Evolutionary conservation across 2,797 vertebrate species (phyloP).

Genomic region (Lemur catta): DNA sequence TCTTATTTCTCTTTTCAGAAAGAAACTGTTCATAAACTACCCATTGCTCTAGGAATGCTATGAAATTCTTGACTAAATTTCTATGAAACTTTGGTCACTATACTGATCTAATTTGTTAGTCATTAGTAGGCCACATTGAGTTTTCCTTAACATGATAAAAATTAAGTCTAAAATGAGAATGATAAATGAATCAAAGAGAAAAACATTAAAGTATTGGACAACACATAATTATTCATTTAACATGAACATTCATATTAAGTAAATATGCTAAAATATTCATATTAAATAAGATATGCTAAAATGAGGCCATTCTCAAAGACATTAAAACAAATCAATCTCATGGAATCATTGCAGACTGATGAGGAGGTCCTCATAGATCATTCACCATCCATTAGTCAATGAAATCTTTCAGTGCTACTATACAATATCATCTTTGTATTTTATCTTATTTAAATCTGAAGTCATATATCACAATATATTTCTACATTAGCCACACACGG

Average conservation of each 20-base stretch:
- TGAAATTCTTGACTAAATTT: background rate
- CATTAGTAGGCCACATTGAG: background rate
- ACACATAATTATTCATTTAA: background rate
- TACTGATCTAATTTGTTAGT: background rate
- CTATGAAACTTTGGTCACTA: background rate
- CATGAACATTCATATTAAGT: background rate
- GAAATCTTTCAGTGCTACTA: background rate
- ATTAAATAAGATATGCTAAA: background rate
- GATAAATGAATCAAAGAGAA: background rate
- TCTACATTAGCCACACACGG: background rate
- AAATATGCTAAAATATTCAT: background rate
- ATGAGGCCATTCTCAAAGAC: background rate
- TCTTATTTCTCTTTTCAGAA: conserved; percentile 11
- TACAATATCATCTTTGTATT: background rate
- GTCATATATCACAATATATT: background rate
- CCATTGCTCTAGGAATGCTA: background rate
- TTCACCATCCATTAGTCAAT: background rate
- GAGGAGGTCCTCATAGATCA: background rate
- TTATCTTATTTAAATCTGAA: background rate
- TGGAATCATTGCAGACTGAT: background rate
- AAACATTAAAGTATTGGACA: background rate
- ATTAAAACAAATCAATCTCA: background rate
- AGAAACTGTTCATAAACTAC: background rate
- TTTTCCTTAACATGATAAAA: background rate
- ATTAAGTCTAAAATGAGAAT: background rate